Conservation (phyloP, 2,888 invertebrate species). For the Cephus pygmeus region DNA sequence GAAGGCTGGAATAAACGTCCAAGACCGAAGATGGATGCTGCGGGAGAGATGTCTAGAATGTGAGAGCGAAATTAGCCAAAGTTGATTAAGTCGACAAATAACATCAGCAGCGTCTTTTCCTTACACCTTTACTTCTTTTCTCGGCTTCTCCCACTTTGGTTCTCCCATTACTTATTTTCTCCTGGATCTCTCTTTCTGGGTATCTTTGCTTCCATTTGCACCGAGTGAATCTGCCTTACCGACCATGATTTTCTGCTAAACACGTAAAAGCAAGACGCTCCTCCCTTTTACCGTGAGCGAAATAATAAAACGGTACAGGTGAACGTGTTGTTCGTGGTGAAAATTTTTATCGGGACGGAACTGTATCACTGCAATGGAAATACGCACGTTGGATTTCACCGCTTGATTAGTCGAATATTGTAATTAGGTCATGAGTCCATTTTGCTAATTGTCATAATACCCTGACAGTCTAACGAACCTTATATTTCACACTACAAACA, state of each 20-base stretch:
- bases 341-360: not conserved
- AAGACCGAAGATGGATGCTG: too few relatives aligned
- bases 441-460: not conserved
- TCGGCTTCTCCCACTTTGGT: not conserved
- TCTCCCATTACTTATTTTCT: not conserved
- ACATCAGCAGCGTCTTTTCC: slow-evolving; percentile 8
- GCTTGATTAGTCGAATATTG: not conserved
- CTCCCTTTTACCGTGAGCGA: not conserved
- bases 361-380: not conserved
- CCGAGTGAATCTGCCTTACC: too few relatives aligned
- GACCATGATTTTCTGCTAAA: not conserved
- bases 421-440: not conserved
- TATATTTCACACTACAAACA: not conserved
- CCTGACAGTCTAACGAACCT: not conserved
- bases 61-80: not conserved
- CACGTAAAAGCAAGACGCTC: not conserved
- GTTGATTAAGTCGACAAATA: slow-evolving; percentile 16
- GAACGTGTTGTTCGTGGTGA: not conserved
- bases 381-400: not conserved
- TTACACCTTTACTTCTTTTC: slow-evolving; percentile 10
- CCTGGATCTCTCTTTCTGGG: not conserved
- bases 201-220: not conserved
- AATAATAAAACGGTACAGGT: not conserved
- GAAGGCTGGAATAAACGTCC: too few relatives aligned
- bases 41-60: too few relatives aligned